These are phyloP conservation scores for Oligia strigilis DNA, from an alignment of 2,888 invertebrate genomes.

Conservation along the genomic window DNA sequence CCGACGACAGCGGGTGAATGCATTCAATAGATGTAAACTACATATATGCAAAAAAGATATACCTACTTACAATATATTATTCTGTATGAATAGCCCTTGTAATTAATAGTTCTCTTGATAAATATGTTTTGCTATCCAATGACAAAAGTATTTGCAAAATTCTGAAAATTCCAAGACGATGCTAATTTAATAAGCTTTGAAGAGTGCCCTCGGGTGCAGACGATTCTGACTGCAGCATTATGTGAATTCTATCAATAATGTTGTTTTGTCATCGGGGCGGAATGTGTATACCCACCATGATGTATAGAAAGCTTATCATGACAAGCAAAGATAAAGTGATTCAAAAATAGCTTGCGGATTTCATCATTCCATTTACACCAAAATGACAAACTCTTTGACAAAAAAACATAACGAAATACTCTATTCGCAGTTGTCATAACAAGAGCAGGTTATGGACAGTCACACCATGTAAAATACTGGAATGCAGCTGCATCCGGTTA, in stretches of 20 bases:
- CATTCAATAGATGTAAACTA: not conserved
- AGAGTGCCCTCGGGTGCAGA: not conserved
- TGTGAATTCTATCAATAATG: not conserved
- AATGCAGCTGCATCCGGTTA: not conserved
- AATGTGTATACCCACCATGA: not conserved
- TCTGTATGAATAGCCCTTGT: not conserved
- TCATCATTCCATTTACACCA: not conserved
- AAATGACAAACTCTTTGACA: not conserved
- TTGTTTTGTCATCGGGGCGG: not conserved
- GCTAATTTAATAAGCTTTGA: not conserved
- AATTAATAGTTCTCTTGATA: not conserved
- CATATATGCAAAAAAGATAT: not conserved
- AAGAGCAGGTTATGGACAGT: not conserved
- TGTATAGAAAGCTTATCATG: too few species aligned
- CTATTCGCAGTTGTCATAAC: not conserved
- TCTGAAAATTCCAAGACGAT: not conserved
- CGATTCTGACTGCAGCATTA: not conserved
- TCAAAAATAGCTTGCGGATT: not conserved
- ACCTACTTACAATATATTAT: not conserved
- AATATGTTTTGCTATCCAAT: not conserved
- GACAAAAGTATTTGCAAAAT: not conserved
- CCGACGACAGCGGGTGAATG: slow-evolving; percentile 43
- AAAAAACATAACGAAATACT: not conserved
- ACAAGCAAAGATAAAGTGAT: not conserved
- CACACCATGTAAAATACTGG: not conserved